Percentiles rank a stretch among this genome's conserved stretches.
Evolutionary conservation across 2,888 invertebrate species (phyloP).

Genomic region (Lomographa bimaculata): DNA sequence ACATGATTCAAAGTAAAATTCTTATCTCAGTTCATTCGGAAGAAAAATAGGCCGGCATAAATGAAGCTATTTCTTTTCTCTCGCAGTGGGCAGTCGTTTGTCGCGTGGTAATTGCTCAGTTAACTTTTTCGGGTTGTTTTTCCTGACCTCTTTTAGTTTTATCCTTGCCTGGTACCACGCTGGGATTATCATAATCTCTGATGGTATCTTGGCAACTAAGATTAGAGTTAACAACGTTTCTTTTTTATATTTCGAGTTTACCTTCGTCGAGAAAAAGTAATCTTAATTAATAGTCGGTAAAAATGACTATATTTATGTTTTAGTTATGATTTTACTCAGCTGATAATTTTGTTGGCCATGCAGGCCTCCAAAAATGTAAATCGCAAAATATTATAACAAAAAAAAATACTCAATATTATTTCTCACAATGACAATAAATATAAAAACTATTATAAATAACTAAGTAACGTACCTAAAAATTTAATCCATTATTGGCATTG

Average conservation of each 20-base stretch:
- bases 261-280: conserved; percentile 3
- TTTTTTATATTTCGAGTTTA: conserved; percentile 6
- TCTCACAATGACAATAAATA: too few relatives aligned
- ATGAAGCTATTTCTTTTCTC: conserved; percentile 48
- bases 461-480: too few relatives aligned
- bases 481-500: too few relatives aligned
- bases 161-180: conserved; percentile 29
- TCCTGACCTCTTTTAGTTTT: conserved; percentile 48
- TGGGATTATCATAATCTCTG: conserved; percentile 20
- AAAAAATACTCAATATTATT: too few relatives aligned
- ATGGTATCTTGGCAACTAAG: conserved; percentile 9
- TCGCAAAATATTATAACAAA: too few relatives aligned
- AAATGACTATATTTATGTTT: too few relatives aligned
- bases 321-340: too few relatives aligned
- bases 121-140: conserved; percentile 54
- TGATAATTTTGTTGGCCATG: too few relatives aligned
- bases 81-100: conserved; percentile 45
- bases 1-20: too few relatives aligned
- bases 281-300: conserved; percentile 2
- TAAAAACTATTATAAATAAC: too few relatives aligned
- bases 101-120: conserved; percentile 60
- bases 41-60: conserved; percentile 17
- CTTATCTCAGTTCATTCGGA: conserved; percentile 8
- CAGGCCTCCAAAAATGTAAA: too few relatives aligned
- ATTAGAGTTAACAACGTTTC: not conserved